phyloP scores from a whole-genome alignment of 2,797 vertebrate species.

The Mormyrus proboscirostris region DNA sequence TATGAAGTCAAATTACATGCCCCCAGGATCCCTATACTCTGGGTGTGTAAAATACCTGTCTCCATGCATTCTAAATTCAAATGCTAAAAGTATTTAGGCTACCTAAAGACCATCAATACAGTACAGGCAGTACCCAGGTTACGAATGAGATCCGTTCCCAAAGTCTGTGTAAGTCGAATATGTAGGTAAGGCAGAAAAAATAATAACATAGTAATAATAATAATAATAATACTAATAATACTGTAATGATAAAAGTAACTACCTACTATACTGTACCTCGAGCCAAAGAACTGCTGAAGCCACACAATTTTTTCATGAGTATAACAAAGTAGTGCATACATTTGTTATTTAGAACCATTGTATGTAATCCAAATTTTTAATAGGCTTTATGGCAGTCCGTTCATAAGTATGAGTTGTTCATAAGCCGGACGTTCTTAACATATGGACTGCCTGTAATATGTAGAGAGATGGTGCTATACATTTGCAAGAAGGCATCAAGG shows the following conservation, averaged over 20 bases:
- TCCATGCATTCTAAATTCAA: background rate
- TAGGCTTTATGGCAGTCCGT: background rate
- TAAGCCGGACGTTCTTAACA: background rate
- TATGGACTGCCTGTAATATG: background rate
- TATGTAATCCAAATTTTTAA: background rate
- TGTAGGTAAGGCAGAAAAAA: background rate
- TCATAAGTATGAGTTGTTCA: background rate
- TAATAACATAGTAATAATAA: background rate
- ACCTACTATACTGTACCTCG: background rate
- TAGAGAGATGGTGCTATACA: background rate
- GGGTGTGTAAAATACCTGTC: background rate
- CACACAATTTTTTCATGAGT: background rate
- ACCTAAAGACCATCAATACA: background rate
- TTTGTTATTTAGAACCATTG: no score
- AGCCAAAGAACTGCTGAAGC: background rate
- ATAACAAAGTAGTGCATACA: no score
- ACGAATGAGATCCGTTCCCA: background rate
- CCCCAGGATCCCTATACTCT: background rate
- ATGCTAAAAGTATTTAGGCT: background rate
- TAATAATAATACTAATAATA: background rate
- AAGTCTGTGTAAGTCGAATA: background rate
- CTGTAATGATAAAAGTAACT: background rate
- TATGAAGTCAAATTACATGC: background rate
- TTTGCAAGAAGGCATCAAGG: background rate
- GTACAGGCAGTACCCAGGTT: background rate